Evolutionary conservation across 1,140 invertebrate species (phyloP).

Genomic region (Venustaconcha ellipsiformis): DNA sequence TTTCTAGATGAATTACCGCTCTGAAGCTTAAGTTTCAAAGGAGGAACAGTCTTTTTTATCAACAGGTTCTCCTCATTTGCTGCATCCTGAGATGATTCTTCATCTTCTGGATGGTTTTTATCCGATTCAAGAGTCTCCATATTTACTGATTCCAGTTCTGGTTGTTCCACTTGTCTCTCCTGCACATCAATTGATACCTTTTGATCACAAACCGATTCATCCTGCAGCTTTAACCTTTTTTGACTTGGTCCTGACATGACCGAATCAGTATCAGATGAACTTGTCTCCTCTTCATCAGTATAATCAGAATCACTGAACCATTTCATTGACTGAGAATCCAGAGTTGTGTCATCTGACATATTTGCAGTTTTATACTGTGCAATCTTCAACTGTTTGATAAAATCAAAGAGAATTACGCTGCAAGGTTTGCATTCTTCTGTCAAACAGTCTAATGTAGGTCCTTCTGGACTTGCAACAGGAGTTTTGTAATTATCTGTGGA

Average conservation of each 20-base stretch:
- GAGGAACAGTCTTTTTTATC: conserved; percentile 41
- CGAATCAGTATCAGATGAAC: not conserved
- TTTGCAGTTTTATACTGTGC: conserved; percentile 3
- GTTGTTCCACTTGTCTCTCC: no score
- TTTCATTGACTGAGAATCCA: no score
- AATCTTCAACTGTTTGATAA: conserved; percentile 51
- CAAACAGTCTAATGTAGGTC: conserved; percentile 1
- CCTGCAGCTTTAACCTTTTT: no score
- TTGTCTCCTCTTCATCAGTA: conserved; percentile 5
- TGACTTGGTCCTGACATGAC: not conserved
- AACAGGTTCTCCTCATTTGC: conserved; percentile 17
- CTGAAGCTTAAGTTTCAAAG: conserved; percentile 45
- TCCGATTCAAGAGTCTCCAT: no score
- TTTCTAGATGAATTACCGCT: conserved; percentile 19
- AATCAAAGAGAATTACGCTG: conserved; percentile 54
- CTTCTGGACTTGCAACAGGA: no score
- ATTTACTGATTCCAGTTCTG: no score
- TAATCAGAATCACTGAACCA: not conserved
- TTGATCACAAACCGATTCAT: no score
- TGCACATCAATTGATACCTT: no score
- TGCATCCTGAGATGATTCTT: no score
- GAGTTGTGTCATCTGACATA: no score
- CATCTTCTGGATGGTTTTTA: no score
- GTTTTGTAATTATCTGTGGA: no score
- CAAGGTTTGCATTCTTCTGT: conserved; percentile 41